These are phyloP conservation scores for Mionectes macconnelli DNA, from an alignment of 2,113 vertebrate species.

Conservation along the genomic window DNA sequence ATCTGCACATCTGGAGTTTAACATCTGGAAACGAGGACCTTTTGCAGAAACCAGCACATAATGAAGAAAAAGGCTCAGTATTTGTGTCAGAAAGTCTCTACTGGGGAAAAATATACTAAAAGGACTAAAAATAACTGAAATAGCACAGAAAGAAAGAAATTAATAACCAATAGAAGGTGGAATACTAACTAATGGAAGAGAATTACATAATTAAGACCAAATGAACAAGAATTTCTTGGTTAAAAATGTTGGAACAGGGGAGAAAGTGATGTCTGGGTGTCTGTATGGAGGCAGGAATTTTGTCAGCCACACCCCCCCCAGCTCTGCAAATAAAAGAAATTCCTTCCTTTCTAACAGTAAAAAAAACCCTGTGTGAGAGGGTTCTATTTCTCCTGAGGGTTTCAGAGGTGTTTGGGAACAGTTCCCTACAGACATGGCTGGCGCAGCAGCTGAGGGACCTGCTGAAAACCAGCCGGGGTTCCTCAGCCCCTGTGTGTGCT, in stretches of 20 bases:
- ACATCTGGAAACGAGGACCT: background rate
- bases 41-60: background rate
- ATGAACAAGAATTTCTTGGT: background rate
- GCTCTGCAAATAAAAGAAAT: background rate
- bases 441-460: background rate
- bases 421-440: background rate
- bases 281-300: background rate
- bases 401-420: background rate
- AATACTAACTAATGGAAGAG: background rate
- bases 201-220: background rate
- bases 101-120: background rate
- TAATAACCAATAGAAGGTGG: background rate
- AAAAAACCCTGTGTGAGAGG: background rate
- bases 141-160: background rate
- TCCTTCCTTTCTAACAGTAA: background rate
- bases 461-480: rapidly evolving
- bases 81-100: background rate
- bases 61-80: background rate
- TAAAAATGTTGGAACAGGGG: background rate
- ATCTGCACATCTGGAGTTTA: background rate
- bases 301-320: background rate
- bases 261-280: background rate
- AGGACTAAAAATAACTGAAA: background rate
- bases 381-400: background rate
- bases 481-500: background rate